These are phyloP conservation scores for Prorops nasuta DNA, from an alignment of 1,140 invertebrate genomes.

Conservation along the genomic window DNA sequence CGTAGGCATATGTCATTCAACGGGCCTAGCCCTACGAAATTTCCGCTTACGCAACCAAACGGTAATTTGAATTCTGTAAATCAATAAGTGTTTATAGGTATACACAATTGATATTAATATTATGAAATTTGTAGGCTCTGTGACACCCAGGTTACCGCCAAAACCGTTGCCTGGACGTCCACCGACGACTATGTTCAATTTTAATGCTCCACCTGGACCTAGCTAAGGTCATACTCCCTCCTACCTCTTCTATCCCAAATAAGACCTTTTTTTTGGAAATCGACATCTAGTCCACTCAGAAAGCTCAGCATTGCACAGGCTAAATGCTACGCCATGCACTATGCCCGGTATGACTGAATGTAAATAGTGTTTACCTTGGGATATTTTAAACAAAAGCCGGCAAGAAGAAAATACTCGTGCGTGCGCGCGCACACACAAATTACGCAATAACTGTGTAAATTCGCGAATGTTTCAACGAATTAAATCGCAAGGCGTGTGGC, in stretches of 20 bases:
- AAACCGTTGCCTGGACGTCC: slow-evolving; percentile 52
- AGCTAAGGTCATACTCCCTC: slow-evolving; percentile 41
- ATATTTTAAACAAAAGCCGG: too few relatives aligned
- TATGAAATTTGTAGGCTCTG: slow-evolving; percentile 36
- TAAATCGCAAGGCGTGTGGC: slow-evolving; percentile 8
- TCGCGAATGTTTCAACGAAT: not conserved
- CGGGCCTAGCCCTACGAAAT: slow-evolving; percentile 50
- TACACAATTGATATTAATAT: not conserved
- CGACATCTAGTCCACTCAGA: slow-evolving; percentile 27
- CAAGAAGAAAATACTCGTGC: too few relatives aligned
- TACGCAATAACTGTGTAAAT: not conserved
- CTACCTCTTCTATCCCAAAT: slow-evolving; percentile 21
- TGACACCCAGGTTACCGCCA: slow-evolving; percentile 54
- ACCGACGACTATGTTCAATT: slow-evolving; percentile 54
- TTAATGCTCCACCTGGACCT: slow-evolving; percentile 48
- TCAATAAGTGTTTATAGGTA: not conserved
- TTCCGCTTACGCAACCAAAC: slow-evolving; percentile 51
- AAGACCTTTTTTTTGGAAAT: slow-evolving; percentile 20
- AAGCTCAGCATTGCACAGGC: too few relatives aligned
- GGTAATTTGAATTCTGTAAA: slow-evolving; percentile 27
- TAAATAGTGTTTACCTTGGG: slow-evolving; percentile 10
- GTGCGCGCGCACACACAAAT: too few relatives aligned
- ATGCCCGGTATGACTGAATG: too few relatives aligned
- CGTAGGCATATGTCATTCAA: slow-evolving; percentile 53
- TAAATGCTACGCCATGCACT: too few relatives aligned